Conservation (phyloP, 2,888 invertebrate species). For the Palloptera scutellata region DNA sequence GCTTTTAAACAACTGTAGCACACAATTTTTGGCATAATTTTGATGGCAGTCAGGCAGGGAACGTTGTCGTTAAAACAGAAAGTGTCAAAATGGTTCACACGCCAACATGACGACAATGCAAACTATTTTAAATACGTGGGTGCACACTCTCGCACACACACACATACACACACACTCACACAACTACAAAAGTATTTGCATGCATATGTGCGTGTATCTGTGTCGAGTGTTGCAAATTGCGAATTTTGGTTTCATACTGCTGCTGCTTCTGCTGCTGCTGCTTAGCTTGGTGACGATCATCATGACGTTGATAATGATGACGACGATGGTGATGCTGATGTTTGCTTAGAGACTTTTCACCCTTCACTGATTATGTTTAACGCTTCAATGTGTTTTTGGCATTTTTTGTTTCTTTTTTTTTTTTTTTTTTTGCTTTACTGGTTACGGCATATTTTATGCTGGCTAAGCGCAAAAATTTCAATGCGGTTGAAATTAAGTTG, state of each 20-base stretch:
- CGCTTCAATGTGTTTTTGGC: too few relatives aligned
- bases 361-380: too few relatives aligned
- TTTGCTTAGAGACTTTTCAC: too few relatives aligned
- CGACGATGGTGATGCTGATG: too few relatives aligned
- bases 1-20: neutral
- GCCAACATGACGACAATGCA: too few relatives aligned
- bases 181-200: neutral
- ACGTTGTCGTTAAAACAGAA: neutral
- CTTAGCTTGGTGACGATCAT: neutral
- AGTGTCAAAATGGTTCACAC: too few relatives aligned
- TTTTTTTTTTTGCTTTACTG: neutral
- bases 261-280: neutral
- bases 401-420: neutral
- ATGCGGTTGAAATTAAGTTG: constrained; percentile 19
- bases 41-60: neutral
- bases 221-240: neutral
- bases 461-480: constrained; percentile 12
- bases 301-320: neutral
- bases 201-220: constrained; percentile 10
- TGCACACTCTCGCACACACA: neutral
- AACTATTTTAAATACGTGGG: neutral
- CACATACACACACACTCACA: neutral
- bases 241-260: neutral
- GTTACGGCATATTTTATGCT: constrained; percentile 20
- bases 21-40: constrained; percentile 2